These are phyloP conservation scores for Sesamia nonagrioides DNA, from an alignment of 1,140 invertebrate genomes.

Conservation along the genomic window DNA sequence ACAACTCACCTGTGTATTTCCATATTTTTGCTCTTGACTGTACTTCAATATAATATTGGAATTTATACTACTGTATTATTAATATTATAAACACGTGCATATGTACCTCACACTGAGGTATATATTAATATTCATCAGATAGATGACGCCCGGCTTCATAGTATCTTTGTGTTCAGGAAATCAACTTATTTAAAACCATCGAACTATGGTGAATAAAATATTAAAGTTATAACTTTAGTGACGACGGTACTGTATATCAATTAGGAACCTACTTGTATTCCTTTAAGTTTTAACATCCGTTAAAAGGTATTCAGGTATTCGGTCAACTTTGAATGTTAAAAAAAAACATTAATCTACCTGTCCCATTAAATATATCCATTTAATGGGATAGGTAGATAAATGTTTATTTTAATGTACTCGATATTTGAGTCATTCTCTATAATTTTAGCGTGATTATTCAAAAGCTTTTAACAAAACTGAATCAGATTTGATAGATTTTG, in stretches of 20 bases:
- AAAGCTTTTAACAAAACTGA: too few species aligned
- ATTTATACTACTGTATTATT: conserved; percentile 49
- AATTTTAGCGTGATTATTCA: too few species aligned
- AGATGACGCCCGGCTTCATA: conserved; percentile 22
- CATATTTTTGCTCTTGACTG: conserved; percentile 5
- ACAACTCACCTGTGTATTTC: too few species aligned
- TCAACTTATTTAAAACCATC: conserved; percentile 3
- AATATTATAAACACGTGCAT: conserved; percentile 60
- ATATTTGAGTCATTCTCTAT: not conserved
- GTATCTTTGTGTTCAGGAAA: conserved; percentile 24
- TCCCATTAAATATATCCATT: too few species aligned
- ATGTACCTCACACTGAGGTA: conserved; percentile 8
- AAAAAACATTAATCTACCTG: too few species aligned
- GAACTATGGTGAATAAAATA: conserved; percentile 1
- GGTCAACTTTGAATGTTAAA: not conserved
- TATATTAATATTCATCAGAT: conserved; percentile 52
- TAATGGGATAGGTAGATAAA: not conserved
- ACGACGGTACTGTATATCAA: not conserved
- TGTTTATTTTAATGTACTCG: not conserved
- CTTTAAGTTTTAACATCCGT: not conserved
- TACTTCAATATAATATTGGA: conserved; percentile 27
- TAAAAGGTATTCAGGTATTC: conserved; percentile 9
- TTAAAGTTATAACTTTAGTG: not conserved
- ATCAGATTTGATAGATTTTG: not conserved
- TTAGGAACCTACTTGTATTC: too few species aligned